Evolutionary conservation across 2,113 vertebrate genomes (phyloP).

Genomic region (Oceanodroma tethys): DNA sequence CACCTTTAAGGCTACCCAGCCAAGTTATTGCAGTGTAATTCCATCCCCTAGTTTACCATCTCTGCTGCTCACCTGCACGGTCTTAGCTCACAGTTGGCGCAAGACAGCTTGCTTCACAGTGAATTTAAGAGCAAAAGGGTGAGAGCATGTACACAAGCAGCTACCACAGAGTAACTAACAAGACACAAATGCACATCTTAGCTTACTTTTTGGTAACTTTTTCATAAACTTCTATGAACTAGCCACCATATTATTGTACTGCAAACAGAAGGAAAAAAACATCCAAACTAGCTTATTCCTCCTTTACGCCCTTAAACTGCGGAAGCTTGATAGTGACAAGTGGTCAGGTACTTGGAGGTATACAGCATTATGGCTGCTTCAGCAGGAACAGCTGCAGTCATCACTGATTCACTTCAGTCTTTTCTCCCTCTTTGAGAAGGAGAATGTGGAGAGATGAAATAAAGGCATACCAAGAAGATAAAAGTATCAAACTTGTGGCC

Average conservation of each 20-base stretch:
- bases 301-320: not conserved
- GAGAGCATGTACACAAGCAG: not conserved
- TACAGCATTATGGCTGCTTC: not conserved
- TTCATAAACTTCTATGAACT: not conserved
- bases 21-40: not conserved
- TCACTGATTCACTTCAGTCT: constrained; percentile 17
- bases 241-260: not conserved
- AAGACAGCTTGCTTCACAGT: not conserved
- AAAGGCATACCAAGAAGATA: constrained; percentile 50
- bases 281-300: not conserved
- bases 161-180: not conserved
- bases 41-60: not conserved
- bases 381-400: not conserved
- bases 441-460: constrained; percentile 56
- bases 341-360: not conserved
- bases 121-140: not conserved
- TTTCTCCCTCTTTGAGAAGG: constrained; percentile 41
- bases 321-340: not conserved
- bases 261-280: not conserved
- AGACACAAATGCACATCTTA: not conserved
- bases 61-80: not conserved
- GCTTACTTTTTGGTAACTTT: not conserved
- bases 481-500: constrained; percentile 48
- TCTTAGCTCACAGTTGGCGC: not conserved
- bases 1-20: not conserved